Evolutionary conservation across 2,113 vertebrate genomes (phyloP), one percentile per base, ranked within the genome.

Genomic region (Siphamia tubifer): DNA sequence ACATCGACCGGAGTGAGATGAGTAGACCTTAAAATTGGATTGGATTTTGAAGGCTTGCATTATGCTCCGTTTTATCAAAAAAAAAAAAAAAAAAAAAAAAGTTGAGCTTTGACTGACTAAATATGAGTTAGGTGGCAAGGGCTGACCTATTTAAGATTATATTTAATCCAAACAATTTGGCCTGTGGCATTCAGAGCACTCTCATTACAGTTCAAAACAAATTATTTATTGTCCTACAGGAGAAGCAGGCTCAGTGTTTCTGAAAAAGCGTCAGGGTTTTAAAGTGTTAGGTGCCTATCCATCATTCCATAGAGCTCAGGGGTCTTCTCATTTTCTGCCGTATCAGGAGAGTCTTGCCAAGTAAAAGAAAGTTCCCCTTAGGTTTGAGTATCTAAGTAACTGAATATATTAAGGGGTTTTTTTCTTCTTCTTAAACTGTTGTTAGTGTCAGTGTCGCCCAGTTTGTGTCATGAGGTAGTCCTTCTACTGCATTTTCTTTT

Each of bases 1-100:
- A 82, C 87, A 85, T 74, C 79, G 74, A 77, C 39, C 68, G 71
- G 10, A 32, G 58, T 12, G 36, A 44, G 68, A 82, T 87, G 53
- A 73, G 52, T 48, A 63, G 49, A 23, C 15, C 30, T 43, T 35
- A 43, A 74, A 77, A 68, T 74, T 31, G 38, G 27, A 82, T 66
- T 60, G 27, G 24, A 81, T 81, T 81, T 74, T 83, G 34, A 60
- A 74, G 60, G 44, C 73, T 64, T 72, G 43, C 51, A 62, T 75
- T 75, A 74, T 68, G 52, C 28, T 74, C 17, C 28, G 13, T 20
- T 68, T 85, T 74, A 61, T 49, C 23, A 75, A 83, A 83, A n/a
- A n/a, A n/a, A n/a, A n/a, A n/a, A n/a, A n/a, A n/a, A n/a, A n/a
- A n/a, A n/a, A n/a, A n/a, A n/a, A n/a, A n/a, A n/a, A 85, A 48